Percentiles rank a stretch among this genome's conserved stretches.
Evolutionary conservation across 2,888 invertebrate species (phyloP).

Genomic region (Himalopsyche anomala): DNA sequence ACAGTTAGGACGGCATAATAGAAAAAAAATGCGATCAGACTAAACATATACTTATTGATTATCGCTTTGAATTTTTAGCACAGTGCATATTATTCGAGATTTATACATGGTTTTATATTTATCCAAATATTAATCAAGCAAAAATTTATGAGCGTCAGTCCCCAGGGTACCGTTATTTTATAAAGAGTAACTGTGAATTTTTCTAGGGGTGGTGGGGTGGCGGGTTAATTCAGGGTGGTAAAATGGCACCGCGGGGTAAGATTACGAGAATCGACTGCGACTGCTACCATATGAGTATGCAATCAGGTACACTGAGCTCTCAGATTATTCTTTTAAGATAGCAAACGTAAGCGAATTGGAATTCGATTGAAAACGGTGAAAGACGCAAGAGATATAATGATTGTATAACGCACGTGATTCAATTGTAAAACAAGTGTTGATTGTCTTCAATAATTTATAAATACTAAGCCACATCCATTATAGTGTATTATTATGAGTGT

Average conservation of each 20-base stretch:
- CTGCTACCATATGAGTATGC: constrained; percentile 23
- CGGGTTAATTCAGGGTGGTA: constrained; percentile 12
- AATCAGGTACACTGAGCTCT: constrained; percentile 38
- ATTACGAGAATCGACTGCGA: constrained; percentile 28
- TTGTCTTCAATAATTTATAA: no score
- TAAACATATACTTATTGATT: no score
- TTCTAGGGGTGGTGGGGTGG: not conserved
- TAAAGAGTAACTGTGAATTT: not conserved
- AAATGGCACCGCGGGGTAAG: constrained; percentile 30
- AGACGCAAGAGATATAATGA: not conserved
- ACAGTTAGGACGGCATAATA: no score
- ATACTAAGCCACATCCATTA: no score
- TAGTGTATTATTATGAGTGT: no score
- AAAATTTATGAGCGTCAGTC: not conserved
- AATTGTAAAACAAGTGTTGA: not conserved
- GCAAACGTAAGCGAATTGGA: constrained; percentile 20
- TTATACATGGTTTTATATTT: no score
- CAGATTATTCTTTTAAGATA: constrained; percentile 42
- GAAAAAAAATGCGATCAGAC: no score
- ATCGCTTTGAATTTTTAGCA: no score
- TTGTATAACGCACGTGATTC: not conserved
- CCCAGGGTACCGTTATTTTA: not conserved
- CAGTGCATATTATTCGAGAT: no score
- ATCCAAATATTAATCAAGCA: no score
- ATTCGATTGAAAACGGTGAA: not conserved